A percentile compares a stretch with the other conserved stretches of the same genome.
phyloP scores from a whole-genome alignment of 2,888 invertebrate genomes.

The Agrochola circellaris region DNA sequence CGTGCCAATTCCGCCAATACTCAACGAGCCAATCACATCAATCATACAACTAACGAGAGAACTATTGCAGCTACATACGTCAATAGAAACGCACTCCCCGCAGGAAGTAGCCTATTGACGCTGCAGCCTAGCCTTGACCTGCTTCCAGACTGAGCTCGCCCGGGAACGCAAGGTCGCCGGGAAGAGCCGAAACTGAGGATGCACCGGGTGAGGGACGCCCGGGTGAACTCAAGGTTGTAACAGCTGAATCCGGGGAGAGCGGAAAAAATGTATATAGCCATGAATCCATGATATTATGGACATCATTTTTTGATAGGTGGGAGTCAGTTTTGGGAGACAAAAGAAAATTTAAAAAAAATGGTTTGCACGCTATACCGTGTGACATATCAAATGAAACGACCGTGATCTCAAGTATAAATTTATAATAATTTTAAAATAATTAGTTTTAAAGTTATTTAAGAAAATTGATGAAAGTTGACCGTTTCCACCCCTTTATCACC shows the following conservation, averaged over 20 bases:
- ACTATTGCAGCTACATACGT: slow-evolving; percentile 25
- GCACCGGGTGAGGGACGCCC: slow-evolving; percentile 33
- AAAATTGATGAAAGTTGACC: too few species aligned
- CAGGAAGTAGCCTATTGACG: slow-evolving; percentile 59
- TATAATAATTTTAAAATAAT: too few species aligned
- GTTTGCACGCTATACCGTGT: too few species aligned
- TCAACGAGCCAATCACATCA: slow-evolving; percentile 15
- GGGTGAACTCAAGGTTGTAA: slow-evolving; percentile 27
- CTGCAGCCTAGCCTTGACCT: slow-evolving; percentile 56
- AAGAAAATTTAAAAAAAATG: too few species aligned
- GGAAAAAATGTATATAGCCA: too few species aligned
- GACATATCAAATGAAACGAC: too few species aligned
- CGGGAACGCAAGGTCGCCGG: slow-evolving; percentile 46
- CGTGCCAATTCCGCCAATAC: slow-evolving; percentile 9
- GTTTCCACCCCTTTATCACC: too few species aligned
- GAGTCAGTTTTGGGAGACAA: too few species aligned
- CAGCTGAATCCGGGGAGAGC: not conserved
- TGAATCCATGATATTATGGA: too few species aligned
- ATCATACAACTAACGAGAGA: slow-evolving; percentile 27
- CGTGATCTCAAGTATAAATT: too few species aligned
- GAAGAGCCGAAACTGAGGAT: slow-evolving; percentile 19
- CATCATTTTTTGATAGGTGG: too few species aligned
- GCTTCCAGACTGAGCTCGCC: slow-evolving; percentile 29
- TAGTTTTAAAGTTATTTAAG: too few species aligned
- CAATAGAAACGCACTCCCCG: slow-evolving; percentile 45